phyloP scores from a whole-genome alignment of 1,140 invertebrate species.

The Caenorhabditis remanei region DNA sequence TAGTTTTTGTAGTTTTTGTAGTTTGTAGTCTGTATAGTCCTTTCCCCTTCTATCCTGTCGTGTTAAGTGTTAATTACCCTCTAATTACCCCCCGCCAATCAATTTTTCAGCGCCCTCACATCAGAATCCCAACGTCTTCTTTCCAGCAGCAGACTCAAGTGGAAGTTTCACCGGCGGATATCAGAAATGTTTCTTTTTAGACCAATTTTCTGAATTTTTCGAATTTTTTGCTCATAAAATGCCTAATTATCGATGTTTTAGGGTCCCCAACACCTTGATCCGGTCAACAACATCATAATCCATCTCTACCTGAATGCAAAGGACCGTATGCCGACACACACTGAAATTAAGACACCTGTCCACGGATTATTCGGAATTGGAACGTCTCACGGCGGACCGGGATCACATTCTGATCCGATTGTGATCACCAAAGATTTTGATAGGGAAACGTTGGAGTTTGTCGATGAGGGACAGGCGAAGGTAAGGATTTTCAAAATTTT shows the following conservation, averaged over 20 bases:
- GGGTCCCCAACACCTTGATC: conserved; percentile 24
- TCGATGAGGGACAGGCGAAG: conserved; percentile 44
- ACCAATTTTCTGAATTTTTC: not conserved
- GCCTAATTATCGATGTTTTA: not conserved
- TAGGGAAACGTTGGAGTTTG: conserved; percentile 54
- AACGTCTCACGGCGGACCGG: conserved; percentile 55
- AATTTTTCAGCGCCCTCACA: not conserved
- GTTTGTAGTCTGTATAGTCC: conserved; percentile 1
- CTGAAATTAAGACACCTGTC: conserved; percentile 42
- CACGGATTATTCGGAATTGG: conserved; percentile 57
- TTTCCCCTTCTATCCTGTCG: not conserved
- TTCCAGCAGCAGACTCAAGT: conserved; percentile 19
- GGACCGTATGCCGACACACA: conserved; percentile 36
- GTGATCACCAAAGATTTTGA: conserved; percentile 59
- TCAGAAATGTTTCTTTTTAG: not conserved
- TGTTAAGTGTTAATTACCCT: too few species aligned
- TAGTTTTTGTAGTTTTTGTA: not conserved
- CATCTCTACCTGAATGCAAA: conserved; percentile 52
- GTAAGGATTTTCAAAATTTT: conserved; percentile 26
- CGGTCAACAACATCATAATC: conserved; percentile 57
- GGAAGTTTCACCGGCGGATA: conserved; percentile 6
- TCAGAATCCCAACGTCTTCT: conserved; percentile 28
- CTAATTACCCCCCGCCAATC: too few species aligned
- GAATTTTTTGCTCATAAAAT: too few species aligned
- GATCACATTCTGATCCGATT: conserved; percentile 51